Evolutionary conservation across 2,888 invertebrate species (phyloP), one percentile per base, ranked within the genome.

Genomic region (Dynastes grantii): DNA sequence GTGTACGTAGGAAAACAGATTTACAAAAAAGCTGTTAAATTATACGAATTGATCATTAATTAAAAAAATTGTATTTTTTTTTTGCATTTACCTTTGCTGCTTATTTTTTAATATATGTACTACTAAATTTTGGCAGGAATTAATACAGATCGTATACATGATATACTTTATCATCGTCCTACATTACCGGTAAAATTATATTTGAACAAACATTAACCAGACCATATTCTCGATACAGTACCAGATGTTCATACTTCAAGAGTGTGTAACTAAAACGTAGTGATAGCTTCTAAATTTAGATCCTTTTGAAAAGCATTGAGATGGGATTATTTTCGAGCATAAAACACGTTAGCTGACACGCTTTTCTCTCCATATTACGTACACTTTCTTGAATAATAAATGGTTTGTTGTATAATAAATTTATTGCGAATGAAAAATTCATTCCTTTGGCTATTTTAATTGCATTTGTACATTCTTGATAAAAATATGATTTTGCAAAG

Each of bases 171-270:
- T 45, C 45, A 45, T 45, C 8, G 45, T 11, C 11, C 11, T 76
- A 9, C 73, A 76, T 73, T 22, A 79, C 49, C 63, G 9, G 63
- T 29, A 22, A 63, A 63, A 29, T 63, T 63, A 32, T 32, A 63
- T 63, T 32, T 63, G 27, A 63, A 22, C 63, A 27, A 63, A 63
- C 29, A 27, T 63, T 63, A 63, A 63, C 29, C 63, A 32, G 27
- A 13, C 63, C 29, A 63, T 32, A 13, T 63, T 63, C 32, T 63
- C 63, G 13, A 63, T 32, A 9, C 32, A 29, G 27, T 63, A 29
- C 32, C 63, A 63, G 63, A 63, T 63, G 63, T 32, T 63, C 29
- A 11, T 29, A 32, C 63, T 63, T 63, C 32, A 63, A 63, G 63
- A 63, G 63, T 63, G 22, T 63, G 63, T 32, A 63, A 63, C 16